Conservation (phyloP, 53 echinoderm and acorn worm genomes). For the Astropecten irregularis region DNA sequence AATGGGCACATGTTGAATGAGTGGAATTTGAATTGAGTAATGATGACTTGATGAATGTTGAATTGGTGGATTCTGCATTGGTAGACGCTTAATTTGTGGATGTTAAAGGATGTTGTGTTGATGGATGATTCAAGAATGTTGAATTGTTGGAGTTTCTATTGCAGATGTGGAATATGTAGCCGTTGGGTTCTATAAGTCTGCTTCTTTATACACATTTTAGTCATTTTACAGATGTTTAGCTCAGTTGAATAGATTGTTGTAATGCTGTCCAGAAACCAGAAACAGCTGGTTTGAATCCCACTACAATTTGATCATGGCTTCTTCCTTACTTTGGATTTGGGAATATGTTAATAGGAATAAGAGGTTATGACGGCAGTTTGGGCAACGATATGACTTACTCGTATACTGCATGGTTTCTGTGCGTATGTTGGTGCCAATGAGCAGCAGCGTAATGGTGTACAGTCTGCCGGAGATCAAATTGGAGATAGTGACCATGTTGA, state of each 20-base stretch:
- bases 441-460: constrained; percentile 55
- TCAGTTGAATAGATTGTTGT: too few relatives aligned
- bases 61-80: neutral
- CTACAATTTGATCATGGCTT: too few relatives aligned
- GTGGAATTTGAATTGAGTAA: neutral
- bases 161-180: too few relatives aligned
- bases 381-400: too few relatives aligned
- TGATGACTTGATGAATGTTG: neutral
- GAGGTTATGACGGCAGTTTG: too few relatives aligned
- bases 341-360: too few relatives aligned
- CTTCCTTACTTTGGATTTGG: too few relatives aligned
- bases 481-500: constrained; percentile 8
- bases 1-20: neutral
- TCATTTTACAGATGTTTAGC: too few relatives aligned
- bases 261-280: too few relatives aligned
- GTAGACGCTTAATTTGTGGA: neutral
- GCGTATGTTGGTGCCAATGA: constrained; percentile 2
- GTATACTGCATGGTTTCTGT: constrained; percentile 41
- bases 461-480: constrained; percentile 53
- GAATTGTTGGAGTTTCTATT: neutral
- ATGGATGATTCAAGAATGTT: neutral
- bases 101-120: neutral
- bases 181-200: too few relatives aligned
- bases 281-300: too few relatives aligned
- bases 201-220: too few relatives aligned